Evolutionary conservation across 2,888 invertebrate species (phyloP).

Genomic region (Caenorhabditis auriculariae): DNA sequence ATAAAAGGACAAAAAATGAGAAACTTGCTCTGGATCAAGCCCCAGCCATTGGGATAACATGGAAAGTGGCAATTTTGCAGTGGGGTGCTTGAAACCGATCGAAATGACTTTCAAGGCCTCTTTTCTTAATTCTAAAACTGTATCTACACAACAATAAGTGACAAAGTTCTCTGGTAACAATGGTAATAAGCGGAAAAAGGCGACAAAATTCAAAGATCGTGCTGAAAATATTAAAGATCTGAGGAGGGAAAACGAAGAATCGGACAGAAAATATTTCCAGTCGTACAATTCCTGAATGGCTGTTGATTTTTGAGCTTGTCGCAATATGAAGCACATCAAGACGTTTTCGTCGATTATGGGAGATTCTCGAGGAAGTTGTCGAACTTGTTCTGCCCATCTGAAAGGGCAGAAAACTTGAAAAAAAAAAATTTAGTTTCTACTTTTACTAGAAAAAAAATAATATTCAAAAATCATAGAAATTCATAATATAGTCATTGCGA

Average conservation of each 20-base stretch:
- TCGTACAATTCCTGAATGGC: neutral
- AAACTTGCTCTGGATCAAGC: neutral
- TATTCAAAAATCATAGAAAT: no score
- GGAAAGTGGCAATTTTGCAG: neutral
- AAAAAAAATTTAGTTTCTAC: no score
- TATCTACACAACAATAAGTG: slow-evolving; percentile 5
- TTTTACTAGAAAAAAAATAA: no score
- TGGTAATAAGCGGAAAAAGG: slow-evolving; percentile 12
- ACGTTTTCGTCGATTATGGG: no score
- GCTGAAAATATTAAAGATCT: slow-evolving; percentile 1
- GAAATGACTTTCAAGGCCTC: slow-evolving; percentile 15
- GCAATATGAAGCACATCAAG: no score
- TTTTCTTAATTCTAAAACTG: slow-evolving; percentile 13
- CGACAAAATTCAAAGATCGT: slow-evolving; percentile 9
- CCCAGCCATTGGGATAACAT: neutral
- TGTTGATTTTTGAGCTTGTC: neutral
- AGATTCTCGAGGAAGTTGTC: no score
- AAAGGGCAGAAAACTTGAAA: no score
- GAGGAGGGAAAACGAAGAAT: neutral
- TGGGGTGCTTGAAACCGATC: slow-evolving; percentile 13
- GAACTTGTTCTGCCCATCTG: no score
- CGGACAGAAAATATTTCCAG: neutral
- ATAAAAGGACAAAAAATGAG: neutral
- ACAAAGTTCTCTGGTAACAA: neutral
- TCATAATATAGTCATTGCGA: no score